Evolutionary conservation across 2,888 invertebrate species (phyloP), one percentile per base, ranked within the genome.

Genomic region (Lasioglossum figueresi): DNA sequence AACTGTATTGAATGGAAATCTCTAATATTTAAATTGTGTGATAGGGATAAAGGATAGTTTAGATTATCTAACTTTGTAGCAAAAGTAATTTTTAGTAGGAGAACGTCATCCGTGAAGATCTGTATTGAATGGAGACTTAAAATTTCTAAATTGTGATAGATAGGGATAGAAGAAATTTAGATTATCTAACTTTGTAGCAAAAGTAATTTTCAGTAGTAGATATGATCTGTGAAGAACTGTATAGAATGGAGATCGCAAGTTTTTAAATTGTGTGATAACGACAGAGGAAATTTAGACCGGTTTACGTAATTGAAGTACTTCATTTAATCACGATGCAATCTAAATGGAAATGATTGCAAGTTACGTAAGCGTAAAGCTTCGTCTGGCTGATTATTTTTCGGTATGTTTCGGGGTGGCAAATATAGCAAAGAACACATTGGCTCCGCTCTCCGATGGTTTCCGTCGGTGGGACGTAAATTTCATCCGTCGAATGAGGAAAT

Each of bases 391-490:
- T 63, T 31, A 31, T 63, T 31, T 63, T 19, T 63, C 31, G 63
- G 31, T 31, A 31, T 19, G 19, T 43, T 59, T 56, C 10, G 40
- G 27, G 40, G 12, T 19, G n/a, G 40, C 4, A 40, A 52, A 27
- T 40, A 34, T 27, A 16, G 16, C 75, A 19, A 40, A 40, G 59
- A 59, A 40, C 12, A 75, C 19, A 59, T 52, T 19, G 59, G 27
- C 40, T 27, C 40, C 23, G 43, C 14, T 66, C 31, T 76, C n/a
- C 16, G 45, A 43, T 79, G 59, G 23, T 56, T 73, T 79, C 19
- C 79, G 37, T 63, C 31, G n/a, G 40, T 14, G 16, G 14, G 73
- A 63, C 43, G 59, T 56, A 59, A 79, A 79, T 63, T 48, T 66
- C 12, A 19, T 8, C 43, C 16, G 10, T 45, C 14, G 34, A 37